Evolutionary conservation across 1,140 invertebrate genomes (phyloP).

Genomic region (Sinella curviseta): DNA sequence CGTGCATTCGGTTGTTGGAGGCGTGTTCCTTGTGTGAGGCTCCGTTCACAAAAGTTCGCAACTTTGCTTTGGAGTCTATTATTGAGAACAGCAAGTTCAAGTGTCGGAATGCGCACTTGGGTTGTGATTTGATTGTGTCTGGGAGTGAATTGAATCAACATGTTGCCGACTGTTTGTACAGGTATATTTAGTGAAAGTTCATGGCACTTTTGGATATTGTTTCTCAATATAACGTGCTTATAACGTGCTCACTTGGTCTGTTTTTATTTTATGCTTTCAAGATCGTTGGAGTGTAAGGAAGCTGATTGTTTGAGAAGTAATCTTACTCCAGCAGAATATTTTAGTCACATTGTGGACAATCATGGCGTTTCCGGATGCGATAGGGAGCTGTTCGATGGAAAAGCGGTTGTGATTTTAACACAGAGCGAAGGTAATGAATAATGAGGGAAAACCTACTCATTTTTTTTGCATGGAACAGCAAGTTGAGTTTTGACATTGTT

Average conservation of each 20-base stretch:
- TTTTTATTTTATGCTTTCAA: background rate
- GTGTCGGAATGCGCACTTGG: slow-evolving; percentile 29
- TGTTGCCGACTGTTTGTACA: slow-evolving; percentile 3
- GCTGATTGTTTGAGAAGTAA: background rate
- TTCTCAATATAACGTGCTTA: background rate
- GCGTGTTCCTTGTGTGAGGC: background rate
- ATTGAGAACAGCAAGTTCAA: slow-evolving; percentile 35
- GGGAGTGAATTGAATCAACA: slow-evolving; percentile 27
- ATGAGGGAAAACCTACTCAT: too few species aligned
- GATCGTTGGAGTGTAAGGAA: background rate
- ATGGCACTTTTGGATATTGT: background rate
- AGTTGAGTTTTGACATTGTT: too few species aligned
- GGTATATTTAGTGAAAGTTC: background rate
- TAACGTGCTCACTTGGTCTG: background rate
- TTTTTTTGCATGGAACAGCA: background rate
- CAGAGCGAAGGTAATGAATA: background rate
- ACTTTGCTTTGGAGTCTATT: slow-evolving; percentile 41
- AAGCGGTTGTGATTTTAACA: background rate
- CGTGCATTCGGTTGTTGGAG: slow-evolving; percentile 15
- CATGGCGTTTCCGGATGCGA: background rate
- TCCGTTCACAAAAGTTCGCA: slow-evolving; percentile 19
- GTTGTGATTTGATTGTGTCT: slow-evolving; percentile 22
- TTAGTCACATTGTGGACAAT: background rate
- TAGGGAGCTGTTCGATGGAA: background rate
- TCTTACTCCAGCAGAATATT: background rate